These are phyloP conservation scores for Camponotus pennsylvanicus DNA, from an alignment of 1,140 invertebrate genomes.

Conservation along the genomic window DNA sequence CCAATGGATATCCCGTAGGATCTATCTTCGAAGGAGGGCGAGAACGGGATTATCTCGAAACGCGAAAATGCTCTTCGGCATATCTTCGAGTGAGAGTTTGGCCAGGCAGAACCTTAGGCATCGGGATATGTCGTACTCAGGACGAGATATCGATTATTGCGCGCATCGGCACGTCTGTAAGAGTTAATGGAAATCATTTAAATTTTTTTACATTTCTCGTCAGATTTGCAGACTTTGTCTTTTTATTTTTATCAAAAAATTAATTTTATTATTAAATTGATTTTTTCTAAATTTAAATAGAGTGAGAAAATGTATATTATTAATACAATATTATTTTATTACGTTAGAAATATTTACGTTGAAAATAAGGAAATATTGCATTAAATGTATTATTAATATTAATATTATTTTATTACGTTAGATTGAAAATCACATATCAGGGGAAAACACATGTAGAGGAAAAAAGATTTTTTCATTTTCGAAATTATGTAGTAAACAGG, in stretches of 20 bases:
- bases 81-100: slow-evolving; percentile 76
- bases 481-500: not conserved
- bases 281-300: not conserved
- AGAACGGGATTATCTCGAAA: slow-evolving; percentile 81
- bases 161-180: not conserved
- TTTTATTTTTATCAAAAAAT: not conserved
- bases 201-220: not conserved
- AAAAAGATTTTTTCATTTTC: not conserved
- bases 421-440: not conserved
- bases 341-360: too few relatives aligned
- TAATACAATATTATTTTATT: not conserved
- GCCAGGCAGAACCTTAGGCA: slow-evolving; percentile 34
- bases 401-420: not conserved
- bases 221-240: not conserved
- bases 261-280: not conserved
- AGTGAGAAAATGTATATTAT: not conserved
- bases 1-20: slow-evolving; percentile 74
- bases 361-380: too few relatives aligned
- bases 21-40: slow-evolving; percentile 61
- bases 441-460: not conserved
- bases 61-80: slow-evolving; percentile 84
- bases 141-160: slow-evolving; percentile 20
- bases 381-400: not conserved
- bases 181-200: slow-evolving; percentile 7
- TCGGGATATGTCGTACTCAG: not conserved